Base-by-base conservation (phyloP, 2,113 vertebrate species). In the Oryzias javanicus region DNA sequence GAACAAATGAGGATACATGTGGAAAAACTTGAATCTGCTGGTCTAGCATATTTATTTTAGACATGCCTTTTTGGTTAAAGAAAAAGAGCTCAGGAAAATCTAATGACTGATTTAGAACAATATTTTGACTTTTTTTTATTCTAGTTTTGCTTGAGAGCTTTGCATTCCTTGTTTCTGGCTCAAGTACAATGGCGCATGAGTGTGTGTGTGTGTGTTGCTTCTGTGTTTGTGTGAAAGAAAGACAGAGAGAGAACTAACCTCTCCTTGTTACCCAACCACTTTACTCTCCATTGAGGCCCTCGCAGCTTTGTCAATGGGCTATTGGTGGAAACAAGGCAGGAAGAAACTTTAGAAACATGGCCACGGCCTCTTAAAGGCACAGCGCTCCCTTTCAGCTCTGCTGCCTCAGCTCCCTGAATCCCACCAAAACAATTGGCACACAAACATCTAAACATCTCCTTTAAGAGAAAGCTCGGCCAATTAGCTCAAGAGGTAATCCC, bases 251-350 rank as follows among this genome's bases (percentile, higher is more conserved):
- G 89, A 88, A 84, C 81, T 89, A 92, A 91, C 89, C 89, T 90
- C 89, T 91, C 86, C 90, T 90, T 91, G 90, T 92, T 90, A 90
- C 89, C 84, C 82, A 91, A 93, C 90, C 89, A 92, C 90, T 92
- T 88, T 92, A 91, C 88, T 91, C 88, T 89, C 89, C 90, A 93
- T 91, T 92, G 90, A 91, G 85, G 85, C 86, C 80, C 77, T 86
- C 85, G 89, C 90, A 90, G 91, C 90, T 91, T 92, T 93, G 90
- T 93, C 90, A 92, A 92, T 91, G 91, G 90, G 89, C 91, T 92
- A 92, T 92, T 93, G 91, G 91, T 89, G 90, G 89, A 92, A 93
- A 93, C 91, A 93, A 93, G 85, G 81, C 91, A 91, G 89, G 90
- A 91, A 92, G 91, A 91, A 92, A 92, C 90, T 93, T 91, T 92